These are phyloP conservation scores for Thalassarche chlororhynchos DNA, from an alignment of 2,113 vertebrate genomes.

Conservation along the genomic window DNA sequence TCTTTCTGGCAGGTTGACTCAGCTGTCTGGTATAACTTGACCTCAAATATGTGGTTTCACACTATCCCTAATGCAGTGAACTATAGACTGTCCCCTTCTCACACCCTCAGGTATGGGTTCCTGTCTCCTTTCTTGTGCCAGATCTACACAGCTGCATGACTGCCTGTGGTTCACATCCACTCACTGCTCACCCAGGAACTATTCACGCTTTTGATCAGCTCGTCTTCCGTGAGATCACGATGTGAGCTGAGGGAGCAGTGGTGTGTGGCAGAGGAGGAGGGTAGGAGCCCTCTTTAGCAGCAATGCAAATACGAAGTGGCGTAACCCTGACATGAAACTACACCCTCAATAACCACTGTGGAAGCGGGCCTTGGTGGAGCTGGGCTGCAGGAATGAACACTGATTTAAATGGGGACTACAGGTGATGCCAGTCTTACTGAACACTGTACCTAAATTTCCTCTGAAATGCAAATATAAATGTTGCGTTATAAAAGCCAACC, in stretches of 20 bases:
- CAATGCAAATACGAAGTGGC: background rate
- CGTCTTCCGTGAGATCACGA: background rate
- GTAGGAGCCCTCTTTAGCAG: background rate
- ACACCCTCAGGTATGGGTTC: background rate
- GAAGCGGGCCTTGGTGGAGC: background rate
- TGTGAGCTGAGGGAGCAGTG: background rate
- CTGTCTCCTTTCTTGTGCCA: background rate
- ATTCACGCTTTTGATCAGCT: background rate
- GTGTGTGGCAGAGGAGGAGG: background rate
- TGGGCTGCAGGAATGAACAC: background rate
- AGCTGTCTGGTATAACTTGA: background rate
- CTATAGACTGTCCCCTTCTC: background rate
- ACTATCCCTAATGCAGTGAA: background rate
- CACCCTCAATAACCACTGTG: background rate
- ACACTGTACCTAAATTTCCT: background rate
- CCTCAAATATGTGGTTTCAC: background rate
- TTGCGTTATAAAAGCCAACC: background rate
- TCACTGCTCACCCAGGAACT: background rate
- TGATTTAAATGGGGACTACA: background rate
- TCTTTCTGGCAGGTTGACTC: background rate
- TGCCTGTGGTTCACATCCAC: background rate
- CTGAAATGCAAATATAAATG: background rate
- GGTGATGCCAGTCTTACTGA: background rate
- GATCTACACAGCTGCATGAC: background rate
- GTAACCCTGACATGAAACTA: background rate